These are phyloP conservation scores for Stylophora pistillata DNA, from an alignment of 64 coral and sea anemone species.

Conservation along the genomic window DNA sequence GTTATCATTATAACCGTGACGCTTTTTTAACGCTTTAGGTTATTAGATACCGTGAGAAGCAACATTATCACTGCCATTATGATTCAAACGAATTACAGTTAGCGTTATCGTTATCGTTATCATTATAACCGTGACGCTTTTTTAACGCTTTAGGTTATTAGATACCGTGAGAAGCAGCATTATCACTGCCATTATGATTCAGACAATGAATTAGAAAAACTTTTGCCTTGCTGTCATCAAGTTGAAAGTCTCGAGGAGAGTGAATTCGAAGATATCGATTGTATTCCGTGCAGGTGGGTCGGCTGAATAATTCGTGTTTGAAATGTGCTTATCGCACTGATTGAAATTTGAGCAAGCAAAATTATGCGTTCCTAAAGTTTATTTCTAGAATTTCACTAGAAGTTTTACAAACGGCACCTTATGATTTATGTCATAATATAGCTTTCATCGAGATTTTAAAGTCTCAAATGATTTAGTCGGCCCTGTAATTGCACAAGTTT, in stretches of 20 bases:
- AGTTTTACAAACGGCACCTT: no score
- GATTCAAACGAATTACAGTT: constrained; percentile 63
- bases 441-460: no score
- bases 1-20: no score
- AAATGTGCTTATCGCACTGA: no score
- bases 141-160: constrained; percentile 51
- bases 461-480: no score
- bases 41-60: constrained; percentile 58
- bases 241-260: constrained; percentile 8
- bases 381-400: no score
- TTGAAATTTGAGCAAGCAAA: no score
- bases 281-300: constrained; percentile 79
- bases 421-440: no score
- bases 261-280: constrained; percentile 47
- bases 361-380: no score
- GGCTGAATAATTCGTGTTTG: background rate
- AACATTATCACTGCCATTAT: constrained; percentile 46
- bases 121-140: background rate
- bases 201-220: constrained; percentile 40
- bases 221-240: constrained; percentile 75
- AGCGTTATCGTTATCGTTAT: no score
- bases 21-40: no score
- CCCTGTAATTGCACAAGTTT: no score
- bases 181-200: constrained; percentile 75
- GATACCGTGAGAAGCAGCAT: constrained; percentile 68